Conservation (phyloP, 2,113 vertebrate genomes). For the Lipotes vexillifer region DNA sequence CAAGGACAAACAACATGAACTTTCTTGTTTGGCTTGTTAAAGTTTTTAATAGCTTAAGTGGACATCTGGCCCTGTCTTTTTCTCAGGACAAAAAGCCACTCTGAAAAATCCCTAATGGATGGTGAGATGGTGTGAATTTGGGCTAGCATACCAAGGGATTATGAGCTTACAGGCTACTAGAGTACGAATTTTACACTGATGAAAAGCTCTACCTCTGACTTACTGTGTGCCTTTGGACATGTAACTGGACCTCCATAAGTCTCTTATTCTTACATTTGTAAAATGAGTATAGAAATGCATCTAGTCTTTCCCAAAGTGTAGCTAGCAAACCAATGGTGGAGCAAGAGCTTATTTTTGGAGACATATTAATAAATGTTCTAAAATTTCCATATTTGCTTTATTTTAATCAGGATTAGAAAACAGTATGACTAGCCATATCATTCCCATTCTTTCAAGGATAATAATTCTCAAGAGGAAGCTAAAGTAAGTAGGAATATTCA, state of each 20-base stretch:
- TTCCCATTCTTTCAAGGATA: background rate
- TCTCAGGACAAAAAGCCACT: background rate
- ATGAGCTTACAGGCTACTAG: background rate
- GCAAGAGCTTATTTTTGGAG: background rate
- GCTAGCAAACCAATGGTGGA: background rate
- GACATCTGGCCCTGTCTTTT: background rate
- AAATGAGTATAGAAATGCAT: background rate
- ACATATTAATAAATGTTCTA: background rate
- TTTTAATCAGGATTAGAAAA: background rate
- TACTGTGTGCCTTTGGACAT: background rate
- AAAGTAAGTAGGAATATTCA: background rate
- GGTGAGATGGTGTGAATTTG: background rate
- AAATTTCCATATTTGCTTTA: background rate
- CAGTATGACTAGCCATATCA: background rate
- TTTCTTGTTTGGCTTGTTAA: background rate
- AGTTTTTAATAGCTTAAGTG: background rate
- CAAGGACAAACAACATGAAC: slow-evolving; percentile 36
- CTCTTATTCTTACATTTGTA: background rate
- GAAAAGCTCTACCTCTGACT: background rate
- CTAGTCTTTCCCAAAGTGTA: background rate
- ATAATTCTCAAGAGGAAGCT: background rate
- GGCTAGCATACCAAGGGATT: background rate
- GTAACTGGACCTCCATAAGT: background rate
- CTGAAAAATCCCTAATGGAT: background rate
- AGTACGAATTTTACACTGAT: background rate